Base-by-base conservation (phyloP, 2,888 invertebrate species). In the Caenorhabditis sp. region DNA sequence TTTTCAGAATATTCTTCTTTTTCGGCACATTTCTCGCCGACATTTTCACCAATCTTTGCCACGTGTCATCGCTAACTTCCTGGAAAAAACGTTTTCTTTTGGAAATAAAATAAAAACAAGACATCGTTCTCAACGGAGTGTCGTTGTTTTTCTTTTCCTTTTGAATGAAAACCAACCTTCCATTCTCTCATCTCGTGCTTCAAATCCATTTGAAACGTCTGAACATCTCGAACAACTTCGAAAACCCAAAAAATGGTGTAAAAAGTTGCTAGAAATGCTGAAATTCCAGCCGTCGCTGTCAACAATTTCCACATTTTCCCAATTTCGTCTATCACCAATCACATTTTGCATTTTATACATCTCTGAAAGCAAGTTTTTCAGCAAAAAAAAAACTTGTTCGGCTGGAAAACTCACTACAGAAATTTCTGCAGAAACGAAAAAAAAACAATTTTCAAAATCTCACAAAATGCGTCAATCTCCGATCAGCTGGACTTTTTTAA, bases 41-140 rank as follows among this genome's bases (percentile, higher is more conserved):
- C 71, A 71, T 71, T 43, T 60, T 57, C 19, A 50, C 57, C 54
- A 71, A 43, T 26, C 61, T n/a, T 14, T 61, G 57, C 71, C 71
- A 71, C 49, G 66, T 71, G 53, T 71, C 71, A 67, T 71, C 71
- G 21, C 63, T 67, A 37, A 71, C 64, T 57, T 71, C 71, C 43
- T 43, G 17, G 36, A n/a, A n/a, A 36, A 36, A 36, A 36, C 12
- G 36, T 36, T 36, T 8, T 8, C 36, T 36, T 36, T 36, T 5
- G n/a, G n/a, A 43, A 43, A 12, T 43, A 31, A 31, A 31, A 31
- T 31, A 31, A 31, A 31, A 31, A 31, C 31, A 31, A 31, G 10
- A n/a, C n/a, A n/a, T n/a, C n/a, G n/a, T n/a, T 36, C 36, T 5
- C 36, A 36, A 36, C 36, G 5, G 12, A 36, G 36, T 12, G 36